Conservation (phyloP, 2,888 invertebrate genomes). For the Drosophila peninsularis region DNA sequence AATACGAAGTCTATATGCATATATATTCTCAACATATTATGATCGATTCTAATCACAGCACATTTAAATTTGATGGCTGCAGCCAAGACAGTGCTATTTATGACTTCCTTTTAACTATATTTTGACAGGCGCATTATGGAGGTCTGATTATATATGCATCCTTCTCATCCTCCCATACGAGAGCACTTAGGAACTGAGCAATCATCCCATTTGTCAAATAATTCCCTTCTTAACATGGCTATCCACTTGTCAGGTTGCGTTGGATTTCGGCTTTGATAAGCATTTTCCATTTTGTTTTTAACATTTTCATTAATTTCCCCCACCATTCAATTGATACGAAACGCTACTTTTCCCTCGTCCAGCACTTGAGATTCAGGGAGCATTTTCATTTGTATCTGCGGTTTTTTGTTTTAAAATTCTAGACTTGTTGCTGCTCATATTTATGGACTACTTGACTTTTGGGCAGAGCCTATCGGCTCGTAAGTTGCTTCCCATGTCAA, state of each 20-base stretch:
- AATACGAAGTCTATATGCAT: background rate
- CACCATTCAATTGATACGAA: conserved; percentile 12
- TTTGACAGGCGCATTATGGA: conserved; percentile 45
- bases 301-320: conserved; percentile 31
- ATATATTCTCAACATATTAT: background rate
- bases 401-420: conserved; percentile 59
- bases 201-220: conserved; percentile 52
- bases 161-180: background rate
- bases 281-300: conserved; percentile 53
- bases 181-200: conserved; percentile 56
- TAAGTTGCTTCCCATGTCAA: conserved; percentile 22
- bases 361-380: conserved; percentile 53
- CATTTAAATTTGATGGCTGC: background rate
- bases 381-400: conserved; percentile 63
- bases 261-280: conserved; percentile 49
- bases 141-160: conserved; percentile 5
- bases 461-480: conserved; percentile 20
- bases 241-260: conserved; percentile 44
- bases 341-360: conserved; percentile 23
- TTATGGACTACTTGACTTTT: conserved; percentile 71
- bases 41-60: background rate
- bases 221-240: conserved; percentile 8
- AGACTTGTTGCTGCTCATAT: conserved; percentile 60
- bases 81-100: conserved; percentile 48
- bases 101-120: conserved; percentile 70